phyloP scores from a whole-genome alignment of 1,140 invertebrate genomes.

The Whitmania pigra region DNA sequence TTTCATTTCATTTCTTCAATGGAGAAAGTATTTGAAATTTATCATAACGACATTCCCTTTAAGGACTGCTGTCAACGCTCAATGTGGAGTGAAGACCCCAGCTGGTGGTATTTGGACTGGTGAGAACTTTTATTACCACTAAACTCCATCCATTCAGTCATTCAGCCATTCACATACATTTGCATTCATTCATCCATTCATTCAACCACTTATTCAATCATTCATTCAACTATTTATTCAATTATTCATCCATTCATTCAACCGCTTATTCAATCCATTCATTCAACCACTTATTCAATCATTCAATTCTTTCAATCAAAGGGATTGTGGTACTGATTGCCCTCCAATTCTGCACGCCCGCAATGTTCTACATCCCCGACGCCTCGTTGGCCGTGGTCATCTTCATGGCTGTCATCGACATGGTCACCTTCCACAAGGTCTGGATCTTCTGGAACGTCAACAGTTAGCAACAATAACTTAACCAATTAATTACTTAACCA shows the following conservation, averaged over 20 bases:
- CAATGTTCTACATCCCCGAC: slow-evolving; percentile 43
- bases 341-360: slow-evolving; percentile 37
- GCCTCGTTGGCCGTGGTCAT: slow-evolving; percentile 42
- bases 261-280: too few species aligned
- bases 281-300: too few species aligned
- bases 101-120: slow-evolving; percentile 76
- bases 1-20: too few species aligned
- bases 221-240: too few species aligned
- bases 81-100: slow-evolving; percentile 76
- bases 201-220: too few species aligned
- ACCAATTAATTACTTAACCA: neutral
- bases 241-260: too few species aligned
- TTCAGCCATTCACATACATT: too few species aligned
- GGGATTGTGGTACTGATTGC: slow-evolving; percentile 39
- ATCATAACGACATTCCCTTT: slow-evolving; percentile 11
- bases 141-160: too few species aligned
- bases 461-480: slow-evolving; percentile 11
- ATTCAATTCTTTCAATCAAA: slow-evolving; percentile 19
- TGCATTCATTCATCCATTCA: too few species aligned
- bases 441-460: slow-evolving; percentile 18
- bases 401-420: slow-evolving; percentile 41
- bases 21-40: too few species aligned
- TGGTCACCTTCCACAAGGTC: slow-evolving; percentile 35
- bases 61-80: slow-evolving; percentile 77
- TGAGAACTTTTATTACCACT: slow-evolving; percentile 30